phyloP scores from a whole-genome alignment of 35 echinoderm and acorn worm species.

The Holothuria glaberrima region DNA sequence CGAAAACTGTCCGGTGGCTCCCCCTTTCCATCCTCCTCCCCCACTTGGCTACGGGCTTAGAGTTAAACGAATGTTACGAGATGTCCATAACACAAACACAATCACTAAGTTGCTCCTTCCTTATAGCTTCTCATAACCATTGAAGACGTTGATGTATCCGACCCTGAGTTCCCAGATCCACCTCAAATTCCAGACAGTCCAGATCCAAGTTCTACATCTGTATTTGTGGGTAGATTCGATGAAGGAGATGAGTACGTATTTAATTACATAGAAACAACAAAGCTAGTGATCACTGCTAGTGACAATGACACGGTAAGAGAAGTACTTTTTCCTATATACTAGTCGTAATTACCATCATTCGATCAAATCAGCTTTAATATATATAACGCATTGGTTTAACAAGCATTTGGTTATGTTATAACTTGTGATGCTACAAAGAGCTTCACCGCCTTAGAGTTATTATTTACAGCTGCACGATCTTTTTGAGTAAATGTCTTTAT shows the following conservation, averaged over 20 bases:
- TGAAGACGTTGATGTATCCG: neutral
- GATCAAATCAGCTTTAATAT: no score
- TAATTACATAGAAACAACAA: neutral
- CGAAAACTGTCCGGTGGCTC: no score
- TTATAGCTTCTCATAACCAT: slow-evolving; percentile 2
- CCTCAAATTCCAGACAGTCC: slow-evolving; percentile 28
- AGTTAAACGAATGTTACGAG: no score
- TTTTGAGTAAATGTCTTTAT: no score
- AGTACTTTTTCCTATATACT: neutral
- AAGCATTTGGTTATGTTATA: no score
- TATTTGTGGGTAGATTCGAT: slow-evolving; percentile 16
- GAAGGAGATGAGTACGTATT: slow-evolving; percentile 4
- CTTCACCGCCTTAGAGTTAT: no score
- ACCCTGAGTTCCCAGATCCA: slow-evolving; percentile 13
- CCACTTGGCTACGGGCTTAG: no score
- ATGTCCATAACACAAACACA: no score
- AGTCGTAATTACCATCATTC: neutral
- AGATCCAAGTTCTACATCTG: neutral
- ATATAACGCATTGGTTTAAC: no score
- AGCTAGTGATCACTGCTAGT: neutral
- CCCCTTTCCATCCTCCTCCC: no score
- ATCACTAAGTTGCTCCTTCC: neutral
- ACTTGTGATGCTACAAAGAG: no score
- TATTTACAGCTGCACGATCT: no score
- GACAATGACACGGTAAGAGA: slow-evolving; percentile 7